Percentiles rank a stretch among this genome's conserved stretches.
These are phyloP conservation scores for Meteorus sp. DNA, from an alignment of 1,140 invertebrate genomes.

Conservation along the genomic window DNA sequence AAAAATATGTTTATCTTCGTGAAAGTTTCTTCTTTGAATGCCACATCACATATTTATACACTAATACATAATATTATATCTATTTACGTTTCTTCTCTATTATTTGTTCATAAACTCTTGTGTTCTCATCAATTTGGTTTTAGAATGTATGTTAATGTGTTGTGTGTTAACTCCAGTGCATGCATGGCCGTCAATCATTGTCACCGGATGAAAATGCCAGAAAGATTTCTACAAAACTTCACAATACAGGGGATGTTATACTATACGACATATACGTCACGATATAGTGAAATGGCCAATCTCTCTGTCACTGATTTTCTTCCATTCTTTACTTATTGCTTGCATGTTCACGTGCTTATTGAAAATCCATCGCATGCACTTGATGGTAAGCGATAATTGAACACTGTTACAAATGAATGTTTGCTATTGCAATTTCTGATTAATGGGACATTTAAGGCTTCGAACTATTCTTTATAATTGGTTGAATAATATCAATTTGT, in stretches of 20 bases:
- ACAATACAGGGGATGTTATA: too few species aligned
- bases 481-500: too few species aligned
- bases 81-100: background rate
- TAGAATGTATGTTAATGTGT: conserved; percentile 44
- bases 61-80: background rate
- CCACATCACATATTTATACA: background rate
- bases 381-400: conserved; percentile 49
- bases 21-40: background rate
- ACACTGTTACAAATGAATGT: conserved; percentile 18
- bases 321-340: conserved; percentile 26
- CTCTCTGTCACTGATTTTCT: background rate
- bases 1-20: background rate
- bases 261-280: too few species aligned
- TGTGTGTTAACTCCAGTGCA: conserved; percentile 47
- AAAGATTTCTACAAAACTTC: conserved; percentile 39
- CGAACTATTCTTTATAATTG: too few species aligned
- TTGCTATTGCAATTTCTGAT: too few species aligned
- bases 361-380: conserved; percentile 34
- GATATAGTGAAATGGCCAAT: conserved; percentile 25
- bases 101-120: conserved; percentile 29
- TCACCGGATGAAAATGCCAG: conserved; percentile 41
- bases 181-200: conserved; percentile 42
- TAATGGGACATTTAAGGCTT: background rate
- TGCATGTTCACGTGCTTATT: conserved; percentile 9
- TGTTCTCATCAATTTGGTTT: conserved; percentile 44